Conservation (phyloP, 2,113 vertebrate genomes). For the Smithornis capensis region DNA sequence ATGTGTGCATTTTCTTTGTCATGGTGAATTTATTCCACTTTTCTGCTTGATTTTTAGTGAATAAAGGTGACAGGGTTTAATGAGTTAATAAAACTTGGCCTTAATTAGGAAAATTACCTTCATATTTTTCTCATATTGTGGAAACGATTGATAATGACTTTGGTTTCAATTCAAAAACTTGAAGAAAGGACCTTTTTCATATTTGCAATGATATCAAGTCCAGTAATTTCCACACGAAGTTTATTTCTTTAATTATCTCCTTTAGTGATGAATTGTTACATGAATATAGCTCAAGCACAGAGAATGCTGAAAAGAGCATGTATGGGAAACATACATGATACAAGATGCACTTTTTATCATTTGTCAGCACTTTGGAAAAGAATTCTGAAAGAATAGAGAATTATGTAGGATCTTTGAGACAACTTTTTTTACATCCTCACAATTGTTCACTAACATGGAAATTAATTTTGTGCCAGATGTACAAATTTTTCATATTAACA, state of each 20-base stretch:
- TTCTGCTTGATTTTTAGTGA: constrained; percentile 35
- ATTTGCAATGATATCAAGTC: neutral
- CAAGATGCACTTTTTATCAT: neutral
- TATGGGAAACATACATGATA: neutral
- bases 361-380: neutral
- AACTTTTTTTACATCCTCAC: neutral
- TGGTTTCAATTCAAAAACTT: neutral
- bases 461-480: constrained; percentile 13
- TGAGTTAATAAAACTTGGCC: constrained; percentile 26
- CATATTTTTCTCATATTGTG: constrained; percentile 55
- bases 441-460: constrained; percentile 4
- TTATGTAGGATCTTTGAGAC: neutral
- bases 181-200: neutral
- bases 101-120: constrained; percentile 60
- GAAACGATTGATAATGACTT: constrained; percentile 22
- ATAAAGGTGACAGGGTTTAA: constrained; percentile 51
- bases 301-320: neutral
- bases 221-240: neutral
- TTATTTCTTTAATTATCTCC: neutral
- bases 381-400: neutral
- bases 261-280: neutral
- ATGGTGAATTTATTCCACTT: constrained; percentile 33
- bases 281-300: neutral
- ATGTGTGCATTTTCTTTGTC: neutral
- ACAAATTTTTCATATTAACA: constrained; percentile 19